Conservation (phyloP, 2,888 invertebrate genomes). For the Leptinotarsa rubiginosa region DNA sequence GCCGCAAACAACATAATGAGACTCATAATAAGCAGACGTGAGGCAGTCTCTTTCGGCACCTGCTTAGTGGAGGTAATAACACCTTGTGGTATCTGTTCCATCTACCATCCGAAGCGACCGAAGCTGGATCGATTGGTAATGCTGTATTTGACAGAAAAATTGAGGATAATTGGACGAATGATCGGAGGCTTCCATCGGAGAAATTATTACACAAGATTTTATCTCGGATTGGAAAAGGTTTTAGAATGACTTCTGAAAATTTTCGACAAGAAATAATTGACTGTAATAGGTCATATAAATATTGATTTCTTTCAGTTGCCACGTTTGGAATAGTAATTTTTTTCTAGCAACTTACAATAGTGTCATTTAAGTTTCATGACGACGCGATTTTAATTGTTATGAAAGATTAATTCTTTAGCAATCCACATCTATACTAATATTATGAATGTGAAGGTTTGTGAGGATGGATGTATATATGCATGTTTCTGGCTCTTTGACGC, state of each 20-base stretch:
- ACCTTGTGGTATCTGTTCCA: conserved; percentile 58
- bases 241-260: not conserved
- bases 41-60: conserved; percentile 65
- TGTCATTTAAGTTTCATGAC: too few species aligned
- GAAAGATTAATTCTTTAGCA: too few species aligned
- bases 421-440: too few species aligned
- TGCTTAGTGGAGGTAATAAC: conserved; percentile 66
- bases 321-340: too few species aligned
- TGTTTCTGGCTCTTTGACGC: too few species aligned
- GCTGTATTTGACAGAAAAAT: conserved; percentile 27
- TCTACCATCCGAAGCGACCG: conserved; percentile 36
- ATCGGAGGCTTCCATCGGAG: not conserved
- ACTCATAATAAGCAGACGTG: conserved; percentile 62
- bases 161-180: conserved; percentile 16
- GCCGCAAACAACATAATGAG: conserved; percentile 66
- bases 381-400: too few species aligned
- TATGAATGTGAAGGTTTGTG: too few species aligned
- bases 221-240: not conserved
- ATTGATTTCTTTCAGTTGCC: not conserved
- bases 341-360: too few species aligned
- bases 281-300: not conserved
- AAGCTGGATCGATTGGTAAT: conserved; percentile 29
- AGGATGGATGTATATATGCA: too few species aligned
- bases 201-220: conserved; percentile 18
- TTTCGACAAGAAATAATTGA: not conserved